Percentiles rank a stretch among this genome's conserved stretches.
phyloP scores from a whole-genome alignment of 1,140 invertebrate genomes.

The Parapsyche elsis region DNA sequence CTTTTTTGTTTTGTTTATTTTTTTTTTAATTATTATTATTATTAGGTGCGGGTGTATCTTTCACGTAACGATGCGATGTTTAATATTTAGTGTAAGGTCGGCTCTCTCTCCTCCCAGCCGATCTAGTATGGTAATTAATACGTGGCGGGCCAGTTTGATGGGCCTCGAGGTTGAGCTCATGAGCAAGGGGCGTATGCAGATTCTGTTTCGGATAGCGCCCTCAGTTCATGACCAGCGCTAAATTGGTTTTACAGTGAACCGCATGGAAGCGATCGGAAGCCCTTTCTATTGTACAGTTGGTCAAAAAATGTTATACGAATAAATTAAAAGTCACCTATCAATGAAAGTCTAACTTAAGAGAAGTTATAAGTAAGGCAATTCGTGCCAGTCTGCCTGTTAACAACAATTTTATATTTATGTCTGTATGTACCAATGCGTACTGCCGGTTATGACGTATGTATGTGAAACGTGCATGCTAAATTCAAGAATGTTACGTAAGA shows the following conservation, averaged over 20 bases:
- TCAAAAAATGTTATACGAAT: neutral
- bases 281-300: slow-evolving; percentile 2
- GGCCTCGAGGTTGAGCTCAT: slow-evolving; percentile 38
- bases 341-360: too few relatives aligned
- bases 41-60: neutral
- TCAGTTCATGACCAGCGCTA: slow-evolving; percentile 54
- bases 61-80: slow-evolving; percentile 14
- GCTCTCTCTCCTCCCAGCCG: slow-evolving; percentile 2
- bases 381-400: too few relatives aligned
- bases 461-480: too few relatives aligned
- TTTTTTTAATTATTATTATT: neutral
- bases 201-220: slow-evolving; percentile 53
- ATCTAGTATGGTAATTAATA: slow-evolving; percentile 47
- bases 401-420: too few relatives aligned
- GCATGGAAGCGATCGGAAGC: slow-evolving; percentile 29
- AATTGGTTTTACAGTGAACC: slow-evolving; percentile 52
- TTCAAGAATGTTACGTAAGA: too few relatives aligned
- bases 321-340: too few relatives aligned
- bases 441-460: too few relatives aligned
- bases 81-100: slow-evolving; percentile 23
- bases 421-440: too few relatives aligned
- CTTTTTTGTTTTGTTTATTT: neutral
- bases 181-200: slow-evolving; percentile 55
- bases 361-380: too few relatives aligned
- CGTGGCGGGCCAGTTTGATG: slow-evolving; percentile 42